Conservation (phyloP, 1,140 invertebrate species). For the Drosophila lini region DNA sequence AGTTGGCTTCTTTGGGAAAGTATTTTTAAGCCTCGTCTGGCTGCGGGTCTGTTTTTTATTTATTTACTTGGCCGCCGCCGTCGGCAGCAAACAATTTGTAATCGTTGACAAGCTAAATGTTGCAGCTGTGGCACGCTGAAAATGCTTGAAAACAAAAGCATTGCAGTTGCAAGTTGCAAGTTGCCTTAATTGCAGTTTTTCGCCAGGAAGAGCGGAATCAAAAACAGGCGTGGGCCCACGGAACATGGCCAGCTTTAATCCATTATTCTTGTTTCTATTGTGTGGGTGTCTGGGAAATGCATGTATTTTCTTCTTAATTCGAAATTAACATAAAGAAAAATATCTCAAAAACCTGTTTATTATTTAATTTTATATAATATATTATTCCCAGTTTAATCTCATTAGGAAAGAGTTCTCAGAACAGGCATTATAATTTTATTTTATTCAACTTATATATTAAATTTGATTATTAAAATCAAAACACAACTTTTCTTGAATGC, state of each 20-base stretch:
- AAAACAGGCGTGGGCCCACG: slow-evolving; percentile 14
- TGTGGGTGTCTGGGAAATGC: neutral
- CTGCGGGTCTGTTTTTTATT: slow-evolving; percentile 40
- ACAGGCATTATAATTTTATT: no score
- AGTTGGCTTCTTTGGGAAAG: slow-evolving; percentile 23
- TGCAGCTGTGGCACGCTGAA: slow-evolving; percentile 67
- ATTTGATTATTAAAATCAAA: no score
- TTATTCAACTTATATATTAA: no score
- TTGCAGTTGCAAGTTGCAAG: slow-evolving; percentile 26
- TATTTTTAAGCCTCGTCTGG: slow-evolving; percentile 58
- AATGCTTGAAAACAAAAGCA: slow-evolving; percentile 31
- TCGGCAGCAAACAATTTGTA: slow-evolving; percentile 71
- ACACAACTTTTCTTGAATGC: no score
- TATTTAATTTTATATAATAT: neutral
- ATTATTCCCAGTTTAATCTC: no score
- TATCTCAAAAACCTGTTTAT: neutral
- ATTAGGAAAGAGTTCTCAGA: no score
- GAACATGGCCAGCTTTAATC: slow-evolving; percentile 17
- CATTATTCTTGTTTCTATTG: slow-evolving; percentile 27
- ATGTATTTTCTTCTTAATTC: no score
- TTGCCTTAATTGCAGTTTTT: slow-evolving; percentile 53
- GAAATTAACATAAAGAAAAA: neutral
- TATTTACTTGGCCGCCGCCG: slow-evolving; percentile 60
- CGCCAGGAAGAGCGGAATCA: slow-evolving; percentile 24
- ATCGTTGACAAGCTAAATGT: slow-evolving; percentile 78